phyloP scores from a whole-genome alignment of 1,140 invertebrate genomes.

The Gonioctena quinquepunctata region DNA sequence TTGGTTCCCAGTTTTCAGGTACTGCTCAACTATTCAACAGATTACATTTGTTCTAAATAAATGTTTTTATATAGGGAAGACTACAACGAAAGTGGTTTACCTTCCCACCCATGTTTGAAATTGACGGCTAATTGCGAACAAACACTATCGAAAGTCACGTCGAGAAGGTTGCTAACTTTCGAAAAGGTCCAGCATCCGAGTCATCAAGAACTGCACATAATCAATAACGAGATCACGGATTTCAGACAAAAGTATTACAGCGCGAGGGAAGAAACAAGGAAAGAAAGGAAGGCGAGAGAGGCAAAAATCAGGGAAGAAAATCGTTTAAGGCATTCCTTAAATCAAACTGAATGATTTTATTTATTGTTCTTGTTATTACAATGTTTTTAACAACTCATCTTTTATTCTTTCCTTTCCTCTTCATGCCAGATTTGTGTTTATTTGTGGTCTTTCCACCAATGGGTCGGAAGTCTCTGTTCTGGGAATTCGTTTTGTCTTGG shows the following conservation, averaged over 20 bases:
- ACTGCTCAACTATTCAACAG: too few species aligned
- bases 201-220: conserved; percentile 36
- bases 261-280: conserved; percentile 64
- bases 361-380: not conserved
- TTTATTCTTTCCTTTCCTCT: not conserved
- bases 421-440: not conserved
- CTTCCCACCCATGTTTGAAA: conserved; percentile 76
- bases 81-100: conserved; percentile 76
- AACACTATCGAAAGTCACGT: conserved; percentile 74
- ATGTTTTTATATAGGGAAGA: conserved; percentile 65
- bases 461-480: conserved; percentile 31
- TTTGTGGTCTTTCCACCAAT: conserved; percentile 34
- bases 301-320: conserved; percentile 42
- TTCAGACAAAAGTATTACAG: conserved; percentile 71
- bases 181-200: conserved; percentile 72
- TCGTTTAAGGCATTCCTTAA: conserved; percentile 21
- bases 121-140: conserved; percentile 87
- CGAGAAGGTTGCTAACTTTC: conserved; percentile 83
- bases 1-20: conserved; percentile 90
- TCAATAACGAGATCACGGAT: conserved; percentile 52
- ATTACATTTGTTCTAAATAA: too few species aligned
- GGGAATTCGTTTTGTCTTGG: conserved; percentile 32
- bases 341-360: too few species aligned
- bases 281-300: conserved; percentile 57
- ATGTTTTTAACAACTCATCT: not conserved